Evolutionary conservation across 2,113 vertebrate genomes (phyloP).

Genomic region (Myrmophylax atrothorax): DNA sequence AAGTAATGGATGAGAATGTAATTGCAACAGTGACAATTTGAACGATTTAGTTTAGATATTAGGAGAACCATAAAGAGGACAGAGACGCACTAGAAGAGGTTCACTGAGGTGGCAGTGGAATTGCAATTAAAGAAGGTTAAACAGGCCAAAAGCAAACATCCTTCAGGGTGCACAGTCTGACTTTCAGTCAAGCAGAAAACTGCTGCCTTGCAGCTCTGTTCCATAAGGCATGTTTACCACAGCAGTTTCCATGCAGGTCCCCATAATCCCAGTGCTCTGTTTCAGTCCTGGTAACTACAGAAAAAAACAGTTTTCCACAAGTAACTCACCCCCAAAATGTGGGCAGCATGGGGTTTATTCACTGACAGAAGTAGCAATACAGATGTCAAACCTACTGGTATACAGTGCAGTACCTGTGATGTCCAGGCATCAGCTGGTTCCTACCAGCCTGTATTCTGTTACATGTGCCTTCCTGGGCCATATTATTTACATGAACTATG

Average conservation of each 20-base stretch:
- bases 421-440: not conserved
- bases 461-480: not conserved
- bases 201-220: not conserved
- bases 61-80: not conserved
- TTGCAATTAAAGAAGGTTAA: not conserved
- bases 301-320: not conserved
- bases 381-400: not conserved
- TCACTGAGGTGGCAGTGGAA: not conserved
- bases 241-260: not conserved
- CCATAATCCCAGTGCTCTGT: not conserved
- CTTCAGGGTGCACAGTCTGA: not conserved
- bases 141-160: not conserved
- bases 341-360: not conserved
- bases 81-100: not conserved
- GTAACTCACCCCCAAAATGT: not conserved
- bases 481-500: not conserved
- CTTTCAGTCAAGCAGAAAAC: not conserved
- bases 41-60: slow-evolving; percentile 23
- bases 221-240: not conserved
- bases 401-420: not conserved
- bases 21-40: not conserved
- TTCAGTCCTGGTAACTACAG: not conserved
- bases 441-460: not conserved
- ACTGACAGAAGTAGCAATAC: not conserved
- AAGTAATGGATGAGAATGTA: not conserved